phyloP scores from a whole-genome alignment of 2,888 invertebrate species.

The Dryadula phaetusa region DNA sequence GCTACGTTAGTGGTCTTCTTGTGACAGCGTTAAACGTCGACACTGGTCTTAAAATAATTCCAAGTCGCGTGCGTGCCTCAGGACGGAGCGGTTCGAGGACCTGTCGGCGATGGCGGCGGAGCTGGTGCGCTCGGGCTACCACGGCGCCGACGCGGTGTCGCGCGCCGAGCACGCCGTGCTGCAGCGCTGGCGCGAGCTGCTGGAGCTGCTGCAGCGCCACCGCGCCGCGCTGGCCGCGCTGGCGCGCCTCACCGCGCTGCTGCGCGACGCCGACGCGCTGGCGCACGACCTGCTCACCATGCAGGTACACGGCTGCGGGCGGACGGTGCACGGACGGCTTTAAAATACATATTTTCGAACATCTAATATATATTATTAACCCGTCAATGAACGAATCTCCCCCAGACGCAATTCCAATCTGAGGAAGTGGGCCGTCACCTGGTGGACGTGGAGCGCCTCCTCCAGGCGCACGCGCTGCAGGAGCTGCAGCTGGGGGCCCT shows the following conservation, averaged over 20 bases:
- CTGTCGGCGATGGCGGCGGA: constrained; percentile 97
- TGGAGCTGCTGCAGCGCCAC: constrained; percentile 93
- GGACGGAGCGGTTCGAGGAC: constrained; percentile 97
- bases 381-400: too few species aligned
- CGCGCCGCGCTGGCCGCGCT: constrained; percentile 89
- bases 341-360: too few species aligned
- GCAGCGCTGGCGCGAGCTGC: constrained; percentile 93
- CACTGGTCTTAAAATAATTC: too few species aligned
- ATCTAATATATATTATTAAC: background rate
- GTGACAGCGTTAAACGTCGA: too few species aligned
- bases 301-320: constrained; percentile 85
- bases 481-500: constrained; percentile 96
- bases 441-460: constrained; percentile 95
- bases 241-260: constrained; percentile 93
- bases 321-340: too few species aligned
- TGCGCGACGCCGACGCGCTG: constrained; percentile 96
- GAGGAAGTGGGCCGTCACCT: constrained; percentile 97
- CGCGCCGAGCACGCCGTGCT: constrained; percentile 90
- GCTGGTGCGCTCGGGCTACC: constrained; percentile 95
- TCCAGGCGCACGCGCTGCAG: constrained; percentile 96
- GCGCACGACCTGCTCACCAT: constrained; percentile 92
- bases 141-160: constrained; percentile 92
- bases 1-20: too few species aligned
- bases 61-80: constrained; percentile 49
- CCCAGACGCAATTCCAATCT: constrained; percentile 88